Base-by-base conservation (phyloP, 1,140 invertebrate genomes). In the Drosophila orosa region DNA sequence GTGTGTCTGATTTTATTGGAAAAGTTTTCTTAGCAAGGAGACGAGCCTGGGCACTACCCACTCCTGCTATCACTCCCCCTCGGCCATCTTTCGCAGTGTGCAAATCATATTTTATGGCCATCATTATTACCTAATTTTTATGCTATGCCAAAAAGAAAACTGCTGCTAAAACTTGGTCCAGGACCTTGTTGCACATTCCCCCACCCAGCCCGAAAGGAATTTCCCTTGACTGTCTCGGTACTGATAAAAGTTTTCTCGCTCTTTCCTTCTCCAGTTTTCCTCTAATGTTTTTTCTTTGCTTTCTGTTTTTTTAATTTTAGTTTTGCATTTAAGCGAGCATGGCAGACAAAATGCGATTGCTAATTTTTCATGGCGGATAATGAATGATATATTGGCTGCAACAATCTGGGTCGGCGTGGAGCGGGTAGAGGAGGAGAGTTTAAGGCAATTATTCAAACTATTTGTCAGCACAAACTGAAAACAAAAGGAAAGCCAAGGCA, bases 51-150 rank as follows among this genome's bases (percentile, higher is more conserved):
- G 19, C 24, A 19, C 42, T 44, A 5, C 48, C 48, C 39, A 40
- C n/a, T 5, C 10, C 40, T 37, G 7, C 10, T n/a, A 48, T 63
- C 40, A 33, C 25, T 12, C 13, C 55, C 29, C 15, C 15, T 27
- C 2, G 8, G 22, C 27, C 19, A 50, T 44, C 37, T 22, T 15
- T 59, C 25, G 35, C 58, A 39, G 57, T 40, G 60, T 54, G 60
- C 69, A 82, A 89, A 89, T 84, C 77, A 84, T 89, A 89, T 89
- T 89, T 89, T 89, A 89, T 89, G 84, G 74, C 80, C 77, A 80
- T 89, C 84, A 89, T 89, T 89, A 89, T 89, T 89, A 89, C 80
- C 84, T 89, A 89, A 84, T 89, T 89, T 89, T 89, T 89, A 84
- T 89, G 80, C 82, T 72, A 58, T 57, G 61, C 42, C 63, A 37